These are phyloP conservation scores for Callimorpha dominula DNA, from an alignment of 2,888 invertebrate genomes.

Conservation along the genomic window DNA sequence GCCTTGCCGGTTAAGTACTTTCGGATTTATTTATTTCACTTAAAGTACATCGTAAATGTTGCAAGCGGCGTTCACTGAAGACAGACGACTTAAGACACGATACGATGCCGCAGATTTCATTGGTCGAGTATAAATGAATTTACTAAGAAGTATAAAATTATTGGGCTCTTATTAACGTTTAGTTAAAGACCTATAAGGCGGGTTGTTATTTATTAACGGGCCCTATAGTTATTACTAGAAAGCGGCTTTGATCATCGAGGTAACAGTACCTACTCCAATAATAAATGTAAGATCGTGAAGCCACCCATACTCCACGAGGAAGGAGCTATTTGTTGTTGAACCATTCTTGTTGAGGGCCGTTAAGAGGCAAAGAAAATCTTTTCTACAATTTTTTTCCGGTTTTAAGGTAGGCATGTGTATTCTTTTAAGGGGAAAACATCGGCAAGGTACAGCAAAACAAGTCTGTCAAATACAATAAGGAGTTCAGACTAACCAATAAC, in stretches of 20 bases:
- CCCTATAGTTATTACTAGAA: slow-evolving; percentile 25
- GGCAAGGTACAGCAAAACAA: background rate
- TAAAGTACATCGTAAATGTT: slow-evolving; percentile 73
- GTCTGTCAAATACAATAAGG: background rate
- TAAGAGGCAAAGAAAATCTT: background rate
- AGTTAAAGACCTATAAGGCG: slow-evolving; percentile 11
- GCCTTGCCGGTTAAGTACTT: slow-evolving; percentile 47
- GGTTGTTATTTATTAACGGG: slow-evolving; percentile 14
- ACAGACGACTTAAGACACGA: slow-evolving; percentile 35
- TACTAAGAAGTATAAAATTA: slow-evolving; percentile 50
- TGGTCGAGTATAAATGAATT: slow-evolving; percentile 50
- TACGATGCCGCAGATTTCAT: slow-evolving; percentile 44
- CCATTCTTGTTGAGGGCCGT: background rate
- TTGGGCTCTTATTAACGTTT: slow-evolving; percentile 35
- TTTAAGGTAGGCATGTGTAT: background rate
- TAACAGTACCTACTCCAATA: background rate
- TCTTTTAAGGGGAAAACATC: background rate
- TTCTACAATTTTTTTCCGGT: background rate
- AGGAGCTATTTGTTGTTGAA: background rate
- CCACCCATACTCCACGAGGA: background rate
- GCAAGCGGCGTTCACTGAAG: slow-evolving; percentile 37
- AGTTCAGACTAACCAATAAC: background rate
- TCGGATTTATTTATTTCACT: slow-evolving; percentile 83
- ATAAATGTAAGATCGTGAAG: background rate
- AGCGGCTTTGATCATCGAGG: slow-evolving; percentile 10